Evolutionary conservation across 2,888 invertebrate species (phyloP), one percentile per base, ranked within the genome.

Genomic region (Trachelus troglodyta): DNA sequence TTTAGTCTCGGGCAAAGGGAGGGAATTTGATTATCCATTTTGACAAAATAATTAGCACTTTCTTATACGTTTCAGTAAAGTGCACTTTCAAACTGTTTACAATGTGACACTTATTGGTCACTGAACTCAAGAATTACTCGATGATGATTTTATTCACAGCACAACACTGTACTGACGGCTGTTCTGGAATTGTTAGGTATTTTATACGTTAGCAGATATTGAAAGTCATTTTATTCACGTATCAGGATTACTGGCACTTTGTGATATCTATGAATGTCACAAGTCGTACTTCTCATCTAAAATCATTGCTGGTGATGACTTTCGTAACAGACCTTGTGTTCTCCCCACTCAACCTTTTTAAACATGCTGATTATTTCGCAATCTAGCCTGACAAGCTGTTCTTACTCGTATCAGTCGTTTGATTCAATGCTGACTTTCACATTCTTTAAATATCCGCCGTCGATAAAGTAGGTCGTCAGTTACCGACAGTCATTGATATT

Each of bases 1-100:
- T 83, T 82, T 2, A 80, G 78, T 56, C 77, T 77, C 2, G 83
- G 83, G 75, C 84, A 84, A 82, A 83, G 81, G 4, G 81, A 79
- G 37, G 74, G 56, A 56, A 23, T 9, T 56, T 56, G 56, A 56
- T 56, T 56, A 23, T 56, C 56, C 56, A 56, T 56, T 56, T 56
- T 23, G 56, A 6, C 2, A 56, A 56, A 23, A 23, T 35, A 56
- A 23, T 56, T 23, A 23, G 6, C 1, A 40, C 15, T 40, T 15
- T 6, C 0, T 40, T 40, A 40, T 23, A 40, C 40, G 15, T 6
- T 40, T 40, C 9, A 23, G 2, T 23, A 6, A 4, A 56, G 2
- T 6, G 40, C 40, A 23, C 23, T 56, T 56, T 2, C 9, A 23
- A 23, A 9, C 1, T 23, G 2, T 56, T 23, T 23, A 56, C 56